Percentiles rank a stretch among this genome's conserved stretches.
Conservation (phyloP, 2,113 vertebrate species). For the Apaloderma vittatum region DNA sequence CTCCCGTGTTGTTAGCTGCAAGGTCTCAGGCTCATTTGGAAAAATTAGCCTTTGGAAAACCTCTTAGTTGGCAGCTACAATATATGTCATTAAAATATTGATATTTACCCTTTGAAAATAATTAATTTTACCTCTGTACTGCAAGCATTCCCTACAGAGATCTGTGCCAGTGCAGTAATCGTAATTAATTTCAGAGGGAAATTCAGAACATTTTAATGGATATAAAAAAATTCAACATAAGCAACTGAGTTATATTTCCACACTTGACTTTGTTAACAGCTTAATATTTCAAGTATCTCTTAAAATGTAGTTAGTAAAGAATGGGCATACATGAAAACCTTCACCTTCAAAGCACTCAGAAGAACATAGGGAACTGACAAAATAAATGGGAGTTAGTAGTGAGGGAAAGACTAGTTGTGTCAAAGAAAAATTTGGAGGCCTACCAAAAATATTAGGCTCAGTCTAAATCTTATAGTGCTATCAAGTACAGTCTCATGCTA, state of each 20-base stretch:
- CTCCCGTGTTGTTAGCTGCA: background rate
- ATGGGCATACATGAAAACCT: background rate
- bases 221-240: background rate
- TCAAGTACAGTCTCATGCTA: background rate
- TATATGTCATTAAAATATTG: background rate
- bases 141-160: background rate
- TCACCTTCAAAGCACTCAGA: background rate
- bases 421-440: background rate
- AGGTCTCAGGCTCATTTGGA: background rate
- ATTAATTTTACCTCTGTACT: constrained; percentile 12
- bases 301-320: background rate
- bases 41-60: constrained; percentile 2
- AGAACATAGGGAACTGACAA: background rate
- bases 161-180: background rate
- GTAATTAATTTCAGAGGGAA: constrained; percentile 61
- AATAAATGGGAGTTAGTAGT: background rate
- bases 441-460: background rate
- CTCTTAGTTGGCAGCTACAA: background rate
- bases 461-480: background rate
- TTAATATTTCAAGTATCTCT: background rate
- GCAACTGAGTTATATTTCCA: background rate
- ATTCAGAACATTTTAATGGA: background rate
- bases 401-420: background rate
- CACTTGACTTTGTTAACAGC: background rate
- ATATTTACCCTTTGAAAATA: constrained; percentile 48